Evolutionary conservation across 2,113 vertebrate species (phyloP), one percentile per base, ranked within the genome.

Genomic region (Coracopsis vasa): DNA sequence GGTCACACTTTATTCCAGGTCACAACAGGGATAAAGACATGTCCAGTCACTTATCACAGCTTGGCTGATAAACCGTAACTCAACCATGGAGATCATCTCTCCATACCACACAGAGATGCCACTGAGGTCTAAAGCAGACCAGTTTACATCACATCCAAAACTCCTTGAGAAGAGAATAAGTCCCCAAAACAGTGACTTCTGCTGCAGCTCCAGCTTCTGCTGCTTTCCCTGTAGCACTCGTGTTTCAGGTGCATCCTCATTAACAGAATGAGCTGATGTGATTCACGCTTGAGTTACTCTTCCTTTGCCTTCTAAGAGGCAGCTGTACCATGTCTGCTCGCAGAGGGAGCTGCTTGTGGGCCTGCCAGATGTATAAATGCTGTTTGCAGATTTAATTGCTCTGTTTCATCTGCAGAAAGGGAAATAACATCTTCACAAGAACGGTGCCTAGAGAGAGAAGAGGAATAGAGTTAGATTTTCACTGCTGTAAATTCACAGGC

Each of bases 1-100:
- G 20, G 29, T 23, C 15, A 10, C 1, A 2, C 11, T 41, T 31
- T 39, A n/a, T 62, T 48, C 54, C 56, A 71, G 56, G 27, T 42
- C 25, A 42, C 64, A 54, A 7, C 23, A 16, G 31, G 45, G 16
- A 7, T 54, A 18, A 53, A 47, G 27, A 25, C 9, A 39, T 1
- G 0, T 50, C 41, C 28, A n/a, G 1, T 8, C 35, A 10, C 16
- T 54, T 72, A 13, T 7, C 4, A 0, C 4, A 3, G 29, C 25
- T 83, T 1, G 1, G 24, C 41, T 67, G 45, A 13, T 31, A 14
- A 41, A 14, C 47, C 10, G 0, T 71, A 45, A 51, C 29, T 61
- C 53, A 62, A 8, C 10, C 4, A 8, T 16, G 47, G 44, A 20
- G 37, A 8, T 41, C 29, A 11, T n/a, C 28, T 47, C 70, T 41